phyloP scores from a whole-genome alignment of 2,797 vertebrate genomes.

The Chelonia mydas region DNA sequence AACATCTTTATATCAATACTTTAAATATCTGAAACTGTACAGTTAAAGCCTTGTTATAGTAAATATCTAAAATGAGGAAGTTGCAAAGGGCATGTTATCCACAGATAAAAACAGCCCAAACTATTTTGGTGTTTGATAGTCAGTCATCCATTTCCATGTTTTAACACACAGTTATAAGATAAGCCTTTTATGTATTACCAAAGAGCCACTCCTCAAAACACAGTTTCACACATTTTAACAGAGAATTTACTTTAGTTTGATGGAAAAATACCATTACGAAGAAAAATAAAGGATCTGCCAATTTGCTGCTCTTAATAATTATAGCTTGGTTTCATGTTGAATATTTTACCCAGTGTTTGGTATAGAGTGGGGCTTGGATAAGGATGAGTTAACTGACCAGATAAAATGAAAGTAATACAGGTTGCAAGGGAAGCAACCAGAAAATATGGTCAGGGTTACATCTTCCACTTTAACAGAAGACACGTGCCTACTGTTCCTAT shows the following conservation, averaged over 20 bases:
- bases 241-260: neutral
- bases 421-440: neutral
- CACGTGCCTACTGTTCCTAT: neutral
- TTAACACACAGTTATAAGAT: neutral
- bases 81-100: conserved; percentile 42
- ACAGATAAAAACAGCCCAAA: conserved; percentile 21
- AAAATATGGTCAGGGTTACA: neutral
- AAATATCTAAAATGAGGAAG: conserved; percentile 69
- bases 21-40: neutral
- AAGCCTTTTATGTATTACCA: neutral
- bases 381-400: neutral
- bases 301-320: accelerated
- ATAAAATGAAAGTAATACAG: neutral
- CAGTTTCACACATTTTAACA: neutral
- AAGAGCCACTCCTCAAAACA: neutral
- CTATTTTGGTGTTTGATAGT: conserved; percentile 16
- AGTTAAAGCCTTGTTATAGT: conserved; percentile 18
- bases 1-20: neutral
- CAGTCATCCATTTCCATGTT: conserved; percentile 27
- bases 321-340: neutral
- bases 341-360: neutral
- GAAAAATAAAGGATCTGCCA: neutral
- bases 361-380: accelerated
- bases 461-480: neutral
- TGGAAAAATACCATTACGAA: neutral